phyloP scores from a whole-genome alignment of 2,888 invertebrate species.

The Strigamia crassipes region DNA sequence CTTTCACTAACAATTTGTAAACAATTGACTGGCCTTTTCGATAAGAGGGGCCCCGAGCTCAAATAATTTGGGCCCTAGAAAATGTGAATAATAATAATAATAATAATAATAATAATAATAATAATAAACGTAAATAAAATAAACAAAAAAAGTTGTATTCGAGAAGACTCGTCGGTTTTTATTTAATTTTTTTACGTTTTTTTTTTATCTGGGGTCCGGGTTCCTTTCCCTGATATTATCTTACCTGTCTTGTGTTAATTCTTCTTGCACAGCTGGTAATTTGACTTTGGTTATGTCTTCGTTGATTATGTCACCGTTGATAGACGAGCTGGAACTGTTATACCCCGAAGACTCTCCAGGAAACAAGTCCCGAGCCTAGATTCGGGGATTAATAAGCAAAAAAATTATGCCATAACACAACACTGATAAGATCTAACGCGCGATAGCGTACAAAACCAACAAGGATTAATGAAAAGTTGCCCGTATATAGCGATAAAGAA shows the following conservation, averaged over 20 bases:
- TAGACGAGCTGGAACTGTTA: conserved; percentile 81
- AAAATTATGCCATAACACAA: background rate
- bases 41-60: too few relatives aligned
- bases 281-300: conserved; percentile 51
- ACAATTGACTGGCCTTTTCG: too few relatives aligned
- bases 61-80: too few relatives aligned
- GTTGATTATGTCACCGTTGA: conserved; percentile 67
- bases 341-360: conserved; percentile 82
- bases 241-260: conserved; percentile 55
- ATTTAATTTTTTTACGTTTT: too few relatives aligned
- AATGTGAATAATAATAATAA: too few relatives aligned
- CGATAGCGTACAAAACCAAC: background rate
- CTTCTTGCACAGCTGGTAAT: conserved; percentile 74
- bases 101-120: too few relatives aligned
- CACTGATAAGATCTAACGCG: background rate
- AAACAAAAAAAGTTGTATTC: too few relatives aligned
- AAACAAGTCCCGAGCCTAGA: conserved; percentile 67
- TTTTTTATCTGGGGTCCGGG: too few relatives aligned
- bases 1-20: too few relatives aligned
- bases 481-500: background rate
- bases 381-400: background rate
- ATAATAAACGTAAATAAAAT: too few relatives aligned
- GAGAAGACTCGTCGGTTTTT: too few relatives aligned
- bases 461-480: too few relatives aligned
- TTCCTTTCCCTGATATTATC: background rate